phyloP scores from a whole-genome alignment of 2,888 invertebrate genomes.

The Lycophotia porphyrea region DNA sequence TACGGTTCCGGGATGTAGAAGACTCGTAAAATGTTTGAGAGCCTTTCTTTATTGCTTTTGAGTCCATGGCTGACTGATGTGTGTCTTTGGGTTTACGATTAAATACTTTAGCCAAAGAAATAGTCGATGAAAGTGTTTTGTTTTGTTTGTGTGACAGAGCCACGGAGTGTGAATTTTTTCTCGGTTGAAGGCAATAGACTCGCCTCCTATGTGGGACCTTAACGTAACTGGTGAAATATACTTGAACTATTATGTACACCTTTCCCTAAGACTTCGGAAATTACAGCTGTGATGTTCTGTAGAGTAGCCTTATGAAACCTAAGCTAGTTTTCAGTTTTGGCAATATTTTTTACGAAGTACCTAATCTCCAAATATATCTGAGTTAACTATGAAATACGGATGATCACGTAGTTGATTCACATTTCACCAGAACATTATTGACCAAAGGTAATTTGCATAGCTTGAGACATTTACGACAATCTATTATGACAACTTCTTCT shows the following conservation, averaged over 20 bases:
- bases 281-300: not conserved
- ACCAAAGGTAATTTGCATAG: not conserved
- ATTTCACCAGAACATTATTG: not conserved
- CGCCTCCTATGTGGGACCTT: not conserved
- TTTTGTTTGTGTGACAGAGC: not conserved
- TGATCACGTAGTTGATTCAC: not conserved
- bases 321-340: not conserved
- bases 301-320: not conserved
- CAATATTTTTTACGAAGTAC: not conserved
- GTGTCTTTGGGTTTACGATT: conserved; percentile 19
- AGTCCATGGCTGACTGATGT: conserved; percentile 26
- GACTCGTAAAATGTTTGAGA: conserved; percentile 27
- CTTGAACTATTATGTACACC: not conserved
- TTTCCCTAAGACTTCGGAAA: not conserved
- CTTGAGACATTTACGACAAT: not conserved
- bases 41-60: conserved; percentile 12
- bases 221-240: not conserved
- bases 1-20: conserved; percentile 19
- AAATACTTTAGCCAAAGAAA: not conserved
- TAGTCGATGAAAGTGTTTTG: not conserved
- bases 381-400: not conserved
- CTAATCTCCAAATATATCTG: not conserved
- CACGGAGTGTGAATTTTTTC: not conserved
- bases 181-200: not conserved
- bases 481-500: not conserved